Evolutionary conservation across 2,113 vertebrate species (phyloP).

Genomic region (Perca flavescens): DNA sequence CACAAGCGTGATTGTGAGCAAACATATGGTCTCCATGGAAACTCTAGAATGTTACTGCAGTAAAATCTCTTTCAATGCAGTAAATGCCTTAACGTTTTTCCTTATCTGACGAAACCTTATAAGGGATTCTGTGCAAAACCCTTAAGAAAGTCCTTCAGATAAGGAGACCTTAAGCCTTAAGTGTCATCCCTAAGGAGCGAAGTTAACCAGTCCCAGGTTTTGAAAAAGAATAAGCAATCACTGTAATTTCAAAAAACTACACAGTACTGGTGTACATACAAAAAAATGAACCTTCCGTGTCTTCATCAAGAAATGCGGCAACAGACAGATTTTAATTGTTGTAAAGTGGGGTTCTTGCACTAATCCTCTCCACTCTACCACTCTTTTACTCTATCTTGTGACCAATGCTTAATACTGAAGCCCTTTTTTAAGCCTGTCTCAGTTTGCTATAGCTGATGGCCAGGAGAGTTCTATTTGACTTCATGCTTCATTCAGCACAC

Average conservation of each 20-base stretch:
- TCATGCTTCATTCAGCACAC: slow-evolving; percentile 44
- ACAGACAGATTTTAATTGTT: neutral
- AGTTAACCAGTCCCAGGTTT: too few relatives aligned
- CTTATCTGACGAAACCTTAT: neutral
- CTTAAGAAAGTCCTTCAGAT: too few relatives aligned
- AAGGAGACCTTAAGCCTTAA: too few relatives aligned
- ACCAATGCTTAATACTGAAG: neutral
- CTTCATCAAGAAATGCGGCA: neutral
- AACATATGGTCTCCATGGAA: neutral
- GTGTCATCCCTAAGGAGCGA: too few relatives aligned
- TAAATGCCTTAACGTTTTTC: neutral
- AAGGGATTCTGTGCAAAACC: too few relatives aligned
- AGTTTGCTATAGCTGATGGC: slow-evolving; percentile 32
- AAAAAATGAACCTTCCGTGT: too few relatives aligned
- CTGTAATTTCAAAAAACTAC: too few relatives aligned
- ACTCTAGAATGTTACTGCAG: neutral
- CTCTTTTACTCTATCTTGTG: neutral
- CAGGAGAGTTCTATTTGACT: slow-evolving; percentile 20
- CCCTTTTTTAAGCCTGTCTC: neutral
- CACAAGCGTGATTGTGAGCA: too few relatives aligned
- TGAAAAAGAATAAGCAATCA: too few relatives aligned
- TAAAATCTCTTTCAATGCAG: neutral
- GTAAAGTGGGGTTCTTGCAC: neutral
- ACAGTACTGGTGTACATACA: too few relatives aligned
- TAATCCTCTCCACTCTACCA: neutral